These are phyloP conservation scores for Buphagus erythrorhynchus DNA, from an alignment of 2,797 vertebrate genomes.

Conservation along the genomic window DNA sequence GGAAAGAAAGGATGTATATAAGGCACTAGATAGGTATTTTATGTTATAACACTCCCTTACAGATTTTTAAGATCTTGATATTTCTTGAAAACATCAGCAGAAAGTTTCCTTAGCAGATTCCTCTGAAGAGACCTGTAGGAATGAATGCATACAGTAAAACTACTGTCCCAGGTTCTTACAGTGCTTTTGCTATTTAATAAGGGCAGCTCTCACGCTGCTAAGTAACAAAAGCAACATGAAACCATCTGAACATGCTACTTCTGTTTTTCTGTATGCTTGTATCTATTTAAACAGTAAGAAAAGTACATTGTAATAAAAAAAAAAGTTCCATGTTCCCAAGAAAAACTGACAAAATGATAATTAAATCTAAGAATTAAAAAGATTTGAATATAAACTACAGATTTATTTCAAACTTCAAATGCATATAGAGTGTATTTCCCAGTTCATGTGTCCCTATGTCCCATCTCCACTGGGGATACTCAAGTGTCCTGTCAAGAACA, in stretches of 20 bases:
- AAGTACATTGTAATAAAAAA: not conserved
- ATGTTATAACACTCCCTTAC: conserved; percentile 79
- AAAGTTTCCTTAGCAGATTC: conserved; percentile 87
- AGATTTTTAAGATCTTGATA: conserved; percentile 89
- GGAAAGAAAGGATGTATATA: not conserved
- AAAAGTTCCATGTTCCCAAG: not conserved
- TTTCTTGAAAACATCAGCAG: conserved; percentile 83
- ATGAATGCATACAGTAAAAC: not conserved
- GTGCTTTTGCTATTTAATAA: not conserved
- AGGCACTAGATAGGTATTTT: not conserved
- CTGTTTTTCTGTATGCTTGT: not conserved
- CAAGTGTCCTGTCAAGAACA: not conserved
- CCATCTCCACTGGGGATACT: not conserved
- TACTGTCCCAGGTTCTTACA: not conserved
- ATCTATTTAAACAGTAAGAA: not conserved
- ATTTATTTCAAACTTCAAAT: not conserved
- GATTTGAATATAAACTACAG: not conserved
- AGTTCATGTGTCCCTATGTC: rapidly evolving
- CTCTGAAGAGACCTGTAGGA: conserved; percentile 88
- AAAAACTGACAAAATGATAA: not conserved
- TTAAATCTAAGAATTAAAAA: not conserved
- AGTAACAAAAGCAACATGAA: not conserved
- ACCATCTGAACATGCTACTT: not conserved
- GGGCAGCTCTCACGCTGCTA: not conserved
- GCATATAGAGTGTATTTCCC: not conserved